Evolutionary conservation across 2,797 vertebrate genomes (phyloP), one percentile per base, ranked within the genome.

Genomic region (Coregonus suidteri): DNA sequence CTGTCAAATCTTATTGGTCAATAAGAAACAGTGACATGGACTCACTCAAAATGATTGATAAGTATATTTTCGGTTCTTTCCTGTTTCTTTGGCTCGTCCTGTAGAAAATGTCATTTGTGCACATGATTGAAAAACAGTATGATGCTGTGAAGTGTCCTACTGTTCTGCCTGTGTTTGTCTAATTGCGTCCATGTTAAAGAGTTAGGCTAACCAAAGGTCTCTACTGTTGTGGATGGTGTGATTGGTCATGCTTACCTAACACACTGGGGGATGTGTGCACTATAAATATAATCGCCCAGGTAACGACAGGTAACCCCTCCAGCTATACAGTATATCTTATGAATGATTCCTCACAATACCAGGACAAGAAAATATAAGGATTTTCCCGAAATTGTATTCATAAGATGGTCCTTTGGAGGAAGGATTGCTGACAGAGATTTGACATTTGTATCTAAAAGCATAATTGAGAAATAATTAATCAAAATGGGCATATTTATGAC

Each of bases 241-340:
- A 31, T 11, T 68, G 15, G 11, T 34, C 66, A 4, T 88, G 87
- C 91, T 89, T 89, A 85, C 83, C 81, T 81, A 84, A 74, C 82
- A 85, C 90, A 88, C 89, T 85, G 82, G 80, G 83, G 84, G 87
- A 77, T 81, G 88, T 84, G 88, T 81, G 85, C 72, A 72, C 83
- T 87, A 85, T 87, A 90, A 91, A 91, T 90, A 87, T 78, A 82
- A 77, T 80, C 77, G 77, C 81, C 64, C 79, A 3, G 84, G 81
- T 82, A 81, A 86, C 85, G 54, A 9, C 73, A 31, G 85, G 84
- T 75, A 81, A 71, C 70, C 70, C n/a, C 7, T 16, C 41, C 20
- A 52, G 11, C 47, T 20, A 18, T 69, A 74, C 6, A 35, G 53
- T 54, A 54, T 18, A 18, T 54, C 9, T 47, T 47, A 47, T 47